Evolutionary conservation across 2,888 invertebrate species (phyloP), one percentile per base, ranked within the genome.

Genomic region (Drosophila kuntzei): DNA sequence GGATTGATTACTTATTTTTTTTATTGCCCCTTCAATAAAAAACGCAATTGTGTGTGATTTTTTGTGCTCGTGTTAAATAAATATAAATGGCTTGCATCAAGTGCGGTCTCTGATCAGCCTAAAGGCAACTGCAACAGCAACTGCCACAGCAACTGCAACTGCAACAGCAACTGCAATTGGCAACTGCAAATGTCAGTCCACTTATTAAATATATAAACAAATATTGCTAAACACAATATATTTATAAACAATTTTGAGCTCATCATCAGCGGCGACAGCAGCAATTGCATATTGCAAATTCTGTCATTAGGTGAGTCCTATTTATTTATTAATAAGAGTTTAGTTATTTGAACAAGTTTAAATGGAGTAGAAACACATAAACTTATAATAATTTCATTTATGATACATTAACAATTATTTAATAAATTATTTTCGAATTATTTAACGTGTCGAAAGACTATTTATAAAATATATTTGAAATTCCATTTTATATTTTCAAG

Each of bases 21-120:
- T 39, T 47, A 2, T 29, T 11, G 16, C 20, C 22, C 32, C 18
- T 3, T n/a, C 49, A 58, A 43, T 27, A 72, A 25, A 20, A 37
- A 68, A 53, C 54, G 44, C 60, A 73, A 66, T 54, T 63, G 64
- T 71, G 77, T 60, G 73, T 54, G 71, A 62, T 74, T 74, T 76
- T 65, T 61, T 76, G 71, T 74, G 77, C 37, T 60, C 34, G 65
- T 74, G 73, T 22, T 18, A 16, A 27, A 47, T 18, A 39, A 27
- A 16, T 53, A 20, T 49, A 14, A 22, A 32, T 44, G 62, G 57
- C 41, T 59, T n/a, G 27, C 60, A 51, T 51, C 46, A 59, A 50
- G 58, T 67, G 67, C 44, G n/a, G n/a, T 20, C 14, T 14, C 12
- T 29, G 49, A 49, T 57, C 64, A 12, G 50, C 50, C 55, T 7